Evolutionary conservation across 2,888 invertebrate species (phyloP), one percentile per base, ranked within the genome.

Genomic region (Folsomia manolachei): DNA sequence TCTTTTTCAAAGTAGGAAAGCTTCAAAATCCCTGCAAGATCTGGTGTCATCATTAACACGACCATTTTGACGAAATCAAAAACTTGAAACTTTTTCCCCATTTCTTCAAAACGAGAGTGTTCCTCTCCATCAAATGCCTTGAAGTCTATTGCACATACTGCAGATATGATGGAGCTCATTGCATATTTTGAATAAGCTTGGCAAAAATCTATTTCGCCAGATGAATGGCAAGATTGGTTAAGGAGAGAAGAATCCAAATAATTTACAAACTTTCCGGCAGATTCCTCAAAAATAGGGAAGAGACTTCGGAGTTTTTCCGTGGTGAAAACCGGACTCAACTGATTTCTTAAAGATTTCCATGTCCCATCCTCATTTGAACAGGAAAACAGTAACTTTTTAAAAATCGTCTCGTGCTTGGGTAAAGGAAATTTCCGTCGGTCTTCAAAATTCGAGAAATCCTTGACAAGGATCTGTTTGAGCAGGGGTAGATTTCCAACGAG

Each of bases 41-140:
- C 60, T 2, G 84, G 85, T 71, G 82, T 82, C 69, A 83, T 81
- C 60, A 82, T 75, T 7, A 83, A 82, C 0, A 84, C 71, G 9
- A 83, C 79, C 73, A 81, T 73, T 78, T 82, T 84, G 4, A 84
- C 67, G 18, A 83, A 63, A 19, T 56, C 14, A 63, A 52, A 82
- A 77, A 27, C 26, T 18, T 71, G 83, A 1, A 67, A 1, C 4
- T 24, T n/a, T 1, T 25, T 27, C 18, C 67, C 68, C 70, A 63
- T 70, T 25, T 24, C 25, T 2, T 14, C 24, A 14, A 73, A 71
- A 11, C 9, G n/a, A 1, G 64, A 61, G 2, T 27, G 64, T 2
- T 27, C 64, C 4, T 52, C 21, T 1, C 73, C 73, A 23, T 74
- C 82, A 27, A 84, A 84, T 0, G 81, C 79, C 51, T 82, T 82